These are phyloP conservation scores for Melanocharis versteri DNA, from an alignment of 2,113 vertebrate genomes.

Conservation along the genomic window DNA sequence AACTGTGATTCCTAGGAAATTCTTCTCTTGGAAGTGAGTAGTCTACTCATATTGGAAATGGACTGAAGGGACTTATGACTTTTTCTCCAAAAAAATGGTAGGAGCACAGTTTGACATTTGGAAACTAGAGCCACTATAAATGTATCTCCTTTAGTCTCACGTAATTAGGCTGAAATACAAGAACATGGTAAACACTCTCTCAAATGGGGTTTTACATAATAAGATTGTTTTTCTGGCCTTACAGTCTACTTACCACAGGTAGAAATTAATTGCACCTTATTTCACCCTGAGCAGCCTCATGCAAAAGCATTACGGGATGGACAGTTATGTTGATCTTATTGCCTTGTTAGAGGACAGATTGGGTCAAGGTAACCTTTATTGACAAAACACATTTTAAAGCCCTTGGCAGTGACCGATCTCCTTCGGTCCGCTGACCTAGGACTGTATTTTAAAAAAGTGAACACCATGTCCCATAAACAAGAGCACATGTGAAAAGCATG, in stretches of 20 bases:
- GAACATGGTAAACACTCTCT: background rate
- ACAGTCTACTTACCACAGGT: background rate
- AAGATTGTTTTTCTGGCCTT: background rate
- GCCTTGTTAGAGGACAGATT: background rate
- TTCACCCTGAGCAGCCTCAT: background rate
- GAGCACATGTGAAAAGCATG: background rate
- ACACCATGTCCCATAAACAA: background rate
- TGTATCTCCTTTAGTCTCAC: background rate
- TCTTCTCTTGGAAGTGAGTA: background rate
- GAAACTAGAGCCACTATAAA: background rate
- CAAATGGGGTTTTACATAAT: background rate
- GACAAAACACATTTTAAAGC: background rate
- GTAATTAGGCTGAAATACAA: background rate
- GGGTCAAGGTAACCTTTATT: constrained; percentile 25
- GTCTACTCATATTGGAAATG: background rate
- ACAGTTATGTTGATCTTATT: background rate
- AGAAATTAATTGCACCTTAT: background rate
- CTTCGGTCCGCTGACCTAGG: background rate
- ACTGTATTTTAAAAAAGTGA: background rate
- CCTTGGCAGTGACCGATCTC: background rate
- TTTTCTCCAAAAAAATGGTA: background rate
- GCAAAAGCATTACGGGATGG: background rate
- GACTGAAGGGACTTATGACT: background rate
- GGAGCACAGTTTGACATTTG: background rate
- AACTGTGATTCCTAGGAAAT: background rate